Conservation (phyloP, 2,888 invertebrate genomes). For the Nomada lathburiana region DNA sequence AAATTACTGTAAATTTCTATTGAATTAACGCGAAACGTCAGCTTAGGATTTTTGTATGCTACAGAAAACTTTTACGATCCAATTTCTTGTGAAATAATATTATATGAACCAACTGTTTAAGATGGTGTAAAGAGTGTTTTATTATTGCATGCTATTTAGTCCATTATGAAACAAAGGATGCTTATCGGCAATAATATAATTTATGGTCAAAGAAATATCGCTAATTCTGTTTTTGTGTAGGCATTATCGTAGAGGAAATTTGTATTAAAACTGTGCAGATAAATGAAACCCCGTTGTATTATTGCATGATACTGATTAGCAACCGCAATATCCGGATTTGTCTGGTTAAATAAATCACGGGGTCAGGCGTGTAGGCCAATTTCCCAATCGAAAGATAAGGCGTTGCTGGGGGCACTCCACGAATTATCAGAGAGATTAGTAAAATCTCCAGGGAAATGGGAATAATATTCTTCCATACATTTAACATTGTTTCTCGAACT, state of each 20-base stretch:
- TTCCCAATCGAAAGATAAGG: slow-evolving; percentile 38
- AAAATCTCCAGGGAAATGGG: not conserved
- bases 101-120: not conserved
- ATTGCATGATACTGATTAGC: not conserved
- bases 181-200: not conserved
- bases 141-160: not conserved
- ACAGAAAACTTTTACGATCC: not conserved
- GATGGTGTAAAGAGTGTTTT: not conserved
- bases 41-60: not conserved
- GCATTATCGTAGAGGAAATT: not conserved
- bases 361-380: slow-evolving; percentile 6
- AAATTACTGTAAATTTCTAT: not conserved
- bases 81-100: not conserved
- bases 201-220: not conserved
- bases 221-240: not conserved
- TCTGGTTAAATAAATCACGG: slow-evolving; percentile 10
- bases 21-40: not conserved
- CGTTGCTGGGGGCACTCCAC: slow-evolving; percentile 37
- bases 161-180: not conserved
- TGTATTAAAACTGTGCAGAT: not conserved
- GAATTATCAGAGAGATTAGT: not conserved
- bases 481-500: not conserved
- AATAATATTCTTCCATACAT: not conserved
- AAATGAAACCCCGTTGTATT: not conserved
- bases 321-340: slow-evolving; percentile 15